These are phyloP conservation scores for Hermaeophaga mercurialis DNA, from an alignment of 2,888 invertebrate genomes.

Conservation along the genomic window DNA sequence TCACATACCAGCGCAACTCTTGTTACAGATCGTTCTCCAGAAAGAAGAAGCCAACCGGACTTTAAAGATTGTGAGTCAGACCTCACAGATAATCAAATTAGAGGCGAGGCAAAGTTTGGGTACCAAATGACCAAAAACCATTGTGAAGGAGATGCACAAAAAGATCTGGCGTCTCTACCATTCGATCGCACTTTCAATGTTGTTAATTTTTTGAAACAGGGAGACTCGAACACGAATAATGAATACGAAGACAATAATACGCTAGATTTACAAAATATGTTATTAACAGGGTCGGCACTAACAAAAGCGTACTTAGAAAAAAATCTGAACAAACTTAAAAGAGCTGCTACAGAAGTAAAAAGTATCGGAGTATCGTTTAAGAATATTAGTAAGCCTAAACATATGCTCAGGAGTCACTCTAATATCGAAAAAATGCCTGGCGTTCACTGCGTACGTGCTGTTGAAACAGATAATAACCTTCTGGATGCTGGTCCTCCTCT, in stretches of 20 bases:
- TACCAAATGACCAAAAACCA: background rate
- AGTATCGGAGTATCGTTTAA: conserved; percentile 6
- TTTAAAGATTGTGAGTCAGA: background rate
- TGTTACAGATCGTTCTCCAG: too few relatives aligned
- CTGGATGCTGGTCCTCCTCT: background rate
- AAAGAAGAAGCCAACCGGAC: background rate
- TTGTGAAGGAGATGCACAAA: conserved; percentile 6
- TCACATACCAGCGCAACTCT: background rate
- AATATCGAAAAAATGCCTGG: conserved; percentile 20
- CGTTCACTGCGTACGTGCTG: background rate
- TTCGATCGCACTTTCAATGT: conserved; percentile 18
- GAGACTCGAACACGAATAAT: background rate
- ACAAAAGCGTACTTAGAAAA: conserved; percentile 46
- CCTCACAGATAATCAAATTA: background rate
- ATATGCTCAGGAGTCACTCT: conserved; percentile 22
- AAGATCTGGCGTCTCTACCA: conserved; percentile 15
- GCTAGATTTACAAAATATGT: conserved; percentile 4
- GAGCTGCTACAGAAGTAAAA: conserved; percentile 19
- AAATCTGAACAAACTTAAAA: conserved; percentile 29
- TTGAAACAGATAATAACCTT: background rate
- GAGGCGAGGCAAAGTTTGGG: background rate
- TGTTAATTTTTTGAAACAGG: conserved; percentile 20
- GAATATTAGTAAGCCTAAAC: background rate
- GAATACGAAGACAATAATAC: background rate
- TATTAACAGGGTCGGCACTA: conserved; percentile 39